Conservation (phyloP, 37 sponge, comb jelly and placozoan genomes). For the Theonella swinhoei region DNA sequence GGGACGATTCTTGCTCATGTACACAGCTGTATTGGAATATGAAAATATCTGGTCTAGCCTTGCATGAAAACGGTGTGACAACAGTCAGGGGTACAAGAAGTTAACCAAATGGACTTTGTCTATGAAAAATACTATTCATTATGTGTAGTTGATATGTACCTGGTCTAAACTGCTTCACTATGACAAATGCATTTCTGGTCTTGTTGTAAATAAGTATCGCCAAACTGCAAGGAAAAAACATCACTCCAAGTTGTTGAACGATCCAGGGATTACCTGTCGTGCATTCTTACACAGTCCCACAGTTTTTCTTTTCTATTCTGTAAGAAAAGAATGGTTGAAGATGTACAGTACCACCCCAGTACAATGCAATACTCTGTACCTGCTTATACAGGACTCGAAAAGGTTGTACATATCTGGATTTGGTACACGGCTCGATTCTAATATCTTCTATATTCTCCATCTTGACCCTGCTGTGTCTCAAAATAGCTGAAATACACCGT, state of each 20-base stretch:
- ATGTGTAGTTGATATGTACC: slow-evolving; percentile 46
- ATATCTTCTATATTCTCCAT: slow-evolving; percentile 80
- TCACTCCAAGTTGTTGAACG: not conserved
- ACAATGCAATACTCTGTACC: slow-evolving; percentile 20
- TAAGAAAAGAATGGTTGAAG: not conserved
- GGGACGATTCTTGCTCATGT: slow-evolving; percentile 51
- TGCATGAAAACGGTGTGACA: not conserved
- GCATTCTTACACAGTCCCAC: slow-evolving; percentile 89
- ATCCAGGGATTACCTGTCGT: slow-evolving; percentile 77
- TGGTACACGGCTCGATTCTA: slow-evolving; percentile 42
- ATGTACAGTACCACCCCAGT: not conserved
- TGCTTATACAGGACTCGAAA: slow-evolving; percentile 84
- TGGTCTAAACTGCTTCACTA: slow-evolving; percentile 95
- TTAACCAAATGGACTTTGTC: too few relatives aligned
- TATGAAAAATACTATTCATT: too few relatives aligned
- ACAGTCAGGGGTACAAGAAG: not conserved
- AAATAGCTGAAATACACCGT: too few relatives aligned
- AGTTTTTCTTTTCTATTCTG: slow-evolving; percentile 73
- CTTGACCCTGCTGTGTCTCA: not conserved
- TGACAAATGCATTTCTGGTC: slow-evolving; percentile 72
- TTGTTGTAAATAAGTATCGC: slow-evolving; percentile 82
- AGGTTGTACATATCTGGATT: slow-evolving; percentile 82
- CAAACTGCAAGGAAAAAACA: slow-evolving; percentile 58
- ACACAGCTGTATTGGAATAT: slow-evolving; percentile 63
- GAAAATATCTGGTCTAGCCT: not conserved